phyloP scores from a whole-genome alignment of 2,888 invertebrate genomes.

The Dryadula phaetusa region DNA sequence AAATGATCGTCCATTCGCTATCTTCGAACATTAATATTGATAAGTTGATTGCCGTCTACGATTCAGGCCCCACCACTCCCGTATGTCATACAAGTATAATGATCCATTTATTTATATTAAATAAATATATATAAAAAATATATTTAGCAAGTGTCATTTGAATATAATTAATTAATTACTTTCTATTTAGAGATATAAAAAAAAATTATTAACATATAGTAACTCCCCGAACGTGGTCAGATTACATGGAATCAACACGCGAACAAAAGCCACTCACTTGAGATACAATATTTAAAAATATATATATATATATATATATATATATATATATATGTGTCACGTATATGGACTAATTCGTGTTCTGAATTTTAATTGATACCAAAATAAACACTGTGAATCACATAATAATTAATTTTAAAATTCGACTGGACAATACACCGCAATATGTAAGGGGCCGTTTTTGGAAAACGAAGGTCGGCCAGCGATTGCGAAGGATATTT shows the following conservation, averaged over 20 bases:
- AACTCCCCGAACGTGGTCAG: too few species aligned
- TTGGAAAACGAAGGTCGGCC: conserved; percentile 11
- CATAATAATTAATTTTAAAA: conserved; percentile 7
- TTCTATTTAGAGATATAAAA: too few species aligned
- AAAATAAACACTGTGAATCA: conserved; percentile 9
- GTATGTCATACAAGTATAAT: too few species aligned
- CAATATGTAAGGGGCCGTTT: conserved; percentile 3
- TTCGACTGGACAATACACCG: too few species aligned
- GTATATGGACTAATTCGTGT: not conserved
- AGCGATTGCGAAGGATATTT: not conserved
- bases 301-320: too few species aligned
- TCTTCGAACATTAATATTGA: conserved; percentile 24
- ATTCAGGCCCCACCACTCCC: not conserved
- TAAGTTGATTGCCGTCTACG: not conserved
- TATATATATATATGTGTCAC: not conserved
- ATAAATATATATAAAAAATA: too few species aligned
- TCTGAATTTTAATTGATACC: conserved; percentile 2
- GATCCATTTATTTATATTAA: not conserved
- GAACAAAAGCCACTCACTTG: too few species aligned
- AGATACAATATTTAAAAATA: too few species aligned
- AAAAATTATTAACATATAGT: too few species aligned
- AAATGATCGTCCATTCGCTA: conserved; percentile 21
- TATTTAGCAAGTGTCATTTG: too few species aligned
- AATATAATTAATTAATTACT: too few species aligned
- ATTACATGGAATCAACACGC: too few species aligned